Conservation (phyloP, 2,113 vertebrate species). For the Orthonyx spaldingii region DNA sequence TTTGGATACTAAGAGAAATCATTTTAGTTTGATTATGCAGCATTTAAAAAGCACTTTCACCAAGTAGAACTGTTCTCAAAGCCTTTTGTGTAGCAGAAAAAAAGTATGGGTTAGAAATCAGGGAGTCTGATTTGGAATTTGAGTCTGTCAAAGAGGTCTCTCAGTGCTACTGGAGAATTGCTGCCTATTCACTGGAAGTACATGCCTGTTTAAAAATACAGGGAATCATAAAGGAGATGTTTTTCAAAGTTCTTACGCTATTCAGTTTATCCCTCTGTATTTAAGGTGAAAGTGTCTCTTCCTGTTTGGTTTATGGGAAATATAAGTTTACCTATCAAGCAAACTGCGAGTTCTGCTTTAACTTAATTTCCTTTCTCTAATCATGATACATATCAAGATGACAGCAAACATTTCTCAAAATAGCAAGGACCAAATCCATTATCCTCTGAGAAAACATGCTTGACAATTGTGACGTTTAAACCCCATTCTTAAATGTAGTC, state of each 20-base stretch:
- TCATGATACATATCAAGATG: background rate
- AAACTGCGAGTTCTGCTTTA: background rate
- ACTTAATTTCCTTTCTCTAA: background rate
- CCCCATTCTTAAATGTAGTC: background rate
- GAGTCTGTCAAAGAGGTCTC: background rate
- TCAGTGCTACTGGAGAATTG: background rate
- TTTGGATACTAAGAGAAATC: background rate
- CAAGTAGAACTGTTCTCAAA: background rate
- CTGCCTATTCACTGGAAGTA: background rate
- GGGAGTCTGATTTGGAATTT: background rate
- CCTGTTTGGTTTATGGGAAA: constrained; percentile 20
- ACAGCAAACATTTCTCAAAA: background rate
- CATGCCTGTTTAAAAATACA: background rate
- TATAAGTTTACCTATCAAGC: background rate
- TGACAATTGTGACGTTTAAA: background rate
- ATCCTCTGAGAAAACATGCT: background rate
- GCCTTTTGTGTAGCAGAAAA: background rate
- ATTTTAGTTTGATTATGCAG: background rate
- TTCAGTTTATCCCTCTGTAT: background rate
- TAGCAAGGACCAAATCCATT: background rate
- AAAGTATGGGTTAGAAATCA: background rate
- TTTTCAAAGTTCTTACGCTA: background rate
- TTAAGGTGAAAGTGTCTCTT: constrained; percentile 15
- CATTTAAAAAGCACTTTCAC: background rate
- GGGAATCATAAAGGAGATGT: background rate